Evolutionary conservation across 2,797 vertebrate species (phyloP), one percentile per base, ranked within the genome.

Genomic region (Brachyalestes nurse): DNA sequence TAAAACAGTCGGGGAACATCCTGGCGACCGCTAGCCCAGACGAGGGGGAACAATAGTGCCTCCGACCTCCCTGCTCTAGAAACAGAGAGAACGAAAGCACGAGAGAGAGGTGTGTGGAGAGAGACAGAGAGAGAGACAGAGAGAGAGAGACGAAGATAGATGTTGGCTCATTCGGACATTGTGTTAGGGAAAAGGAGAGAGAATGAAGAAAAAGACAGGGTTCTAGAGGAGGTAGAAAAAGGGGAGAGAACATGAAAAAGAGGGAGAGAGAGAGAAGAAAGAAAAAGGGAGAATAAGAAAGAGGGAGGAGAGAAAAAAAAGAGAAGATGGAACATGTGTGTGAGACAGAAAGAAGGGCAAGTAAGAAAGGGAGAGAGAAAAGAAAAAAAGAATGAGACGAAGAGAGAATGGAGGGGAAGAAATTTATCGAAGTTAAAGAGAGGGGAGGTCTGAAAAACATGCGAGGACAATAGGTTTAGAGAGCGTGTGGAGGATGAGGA

Each of bases 21-120:
- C 93, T 94, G 93, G 92, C 92, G 91, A 94, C 86, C 81, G 47
- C 14, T 75, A 82, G 80, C 83, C 88, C 83, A 83, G 82, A 83
- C 88, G 17, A 88, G 45, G 16, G 69, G 87, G 89, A 94, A 94
- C 93, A 93, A 93, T 93, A 89, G 78, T 19, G 71, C 75, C 79
- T 87, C 84, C 86, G 80, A 90, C 87, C 90, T 80, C 25, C 84
- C 86, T 87, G 88, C 88, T 79, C 81, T 12, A 1, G 51, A 53
- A 66, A 88, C 80, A 28, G 75, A 89, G 77, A 87, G 78, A 0
- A 83, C 86, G 87, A 85, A 82, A 87, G 83, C 87, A 76, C 75
- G 87, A 84, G 53, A 77, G 76, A 55, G 71, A 70, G 61, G 23
- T 10, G 13, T 2, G 13, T 21, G 5, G 6, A 25, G 12, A 25